These are phyloP conservation scores for Naso thynnoides DNA, from an alignment of 2,797 vertebrate species.

Conservation along the genomic window DNA sequence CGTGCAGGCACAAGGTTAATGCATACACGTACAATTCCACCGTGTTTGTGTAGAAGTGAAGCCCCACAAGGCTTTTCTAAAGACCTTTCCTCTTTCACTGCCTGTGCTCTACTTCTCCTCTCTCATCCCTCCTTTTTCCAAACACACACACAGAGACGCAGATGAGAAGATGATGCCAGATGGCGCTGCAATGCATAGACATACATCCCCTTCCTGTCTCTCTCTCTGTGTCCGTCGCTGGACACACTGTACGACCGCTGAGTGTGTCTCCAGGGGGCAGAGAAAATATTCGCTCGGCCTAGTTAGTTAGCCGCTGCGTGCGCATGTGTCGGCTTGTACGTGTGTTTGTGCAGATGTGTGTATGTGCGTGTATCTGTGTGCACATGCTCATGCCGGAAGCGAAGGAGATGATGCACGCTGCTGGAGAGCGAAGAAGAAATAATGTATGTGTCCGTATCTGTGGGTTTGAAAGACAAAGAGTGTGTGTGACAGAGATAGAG, in stretches of 20 bases:
- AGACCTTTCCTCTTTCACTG: constrained; percentile 26
- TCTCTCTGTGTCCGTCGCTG: constrained; percentile 51
- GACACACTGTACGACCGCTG: constrained; percentile 60
- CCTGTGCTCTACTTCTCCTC: constrained; percentile 14
- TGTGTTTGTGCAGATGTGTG: not conserved
- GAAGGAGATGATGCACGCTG: constrained; percentile 32
- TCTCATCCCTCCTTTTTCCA: not conserved
- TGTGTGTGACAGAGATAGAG: constrained; percentile 6
- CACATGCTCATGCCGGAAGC: constrained; percentile 21
- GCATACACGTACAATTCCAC: constrained; percentile 22
- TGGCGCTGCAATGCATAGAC: constrained; percentile 47
- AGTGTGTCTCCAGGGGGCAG: constrained; percentile 60
- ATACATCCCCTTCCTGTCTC: constrained; percentile 3
- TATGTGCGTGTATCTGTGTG: constrained; percentile 5
- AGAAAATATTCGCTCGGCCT: constrained; percentile 56
- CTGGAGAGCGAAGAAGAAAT: constrained; percentile 23
- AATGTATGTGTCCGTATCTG: constrained; percentile 33
- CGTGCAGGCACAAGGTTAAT: constrained; percentile 32
- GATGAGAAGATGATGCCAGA: constrained; percentile 52
- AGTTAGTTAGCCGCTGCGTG: constrained; percentile 59
- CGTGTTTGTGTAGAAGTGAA: constrained; percentile 30
- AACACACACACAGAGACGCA: constrained; percentile 20
- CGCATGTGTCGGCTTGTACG: constrained; percentile 13
- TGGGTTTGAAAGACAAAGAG: constrained; percentile 1
- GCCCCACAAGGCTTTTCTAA: constrained; percentile 8